Conservation (phyloP, 2,113 vertebrate species). For the Syngnathoides biaculeatus region DNA sequence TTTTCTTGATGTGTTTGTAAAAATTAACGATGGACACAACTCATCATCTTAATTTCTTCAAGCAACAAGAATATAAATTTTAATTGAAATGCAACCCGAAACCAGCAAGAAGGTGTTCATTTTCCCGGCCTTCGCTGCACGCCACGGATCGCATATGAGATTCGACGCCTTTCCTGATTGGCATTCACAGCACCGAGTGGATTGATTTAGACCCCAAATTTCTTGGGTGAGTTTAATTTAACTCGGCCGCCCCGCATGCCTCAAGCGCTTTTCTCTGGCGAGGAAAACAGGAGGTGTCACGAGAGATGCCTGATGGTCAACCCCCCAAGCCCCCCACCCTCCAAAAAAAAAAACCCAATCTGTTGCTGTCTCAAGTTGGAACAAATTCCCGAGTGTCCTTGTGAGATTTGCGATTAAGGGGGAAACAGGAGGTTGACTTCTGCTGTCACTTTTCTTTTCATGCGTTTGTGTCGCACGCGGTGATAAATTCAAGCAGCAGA, state of each 20-base stretch:
- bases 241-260: neutral
- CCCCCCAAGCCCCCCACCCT: no score
- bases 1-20: conserved; percentile 55
- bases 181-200: neutral
- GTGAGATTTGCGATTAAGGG: neutral
- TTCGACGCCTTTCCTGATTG: conserved; percentile 1
- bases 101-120: neutral
- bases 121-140: neutral
- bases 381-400: neutral
- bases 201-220: conserved; percentile 6
- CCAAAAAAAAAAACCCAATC: neutral
- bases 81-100: neutral
- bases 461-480: neutral
- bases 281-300: neutral
- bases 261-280: neutral
- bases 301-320: neutral
- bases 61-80: neutral
- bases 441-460: neutral
- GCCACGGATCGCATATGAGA: neutral
- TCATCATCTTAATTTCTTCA: conserved; percentile 8
- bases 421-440: neutral
- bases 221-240: conserved; percentile 10
- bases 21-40: conserved; percentile 41
- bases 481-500: neutral
- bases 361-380: neutral